Evolutionary conservation across 2,888 invertebrate genomes (phyloP).

Genomic region (Eristalis intricaria): DNA sequence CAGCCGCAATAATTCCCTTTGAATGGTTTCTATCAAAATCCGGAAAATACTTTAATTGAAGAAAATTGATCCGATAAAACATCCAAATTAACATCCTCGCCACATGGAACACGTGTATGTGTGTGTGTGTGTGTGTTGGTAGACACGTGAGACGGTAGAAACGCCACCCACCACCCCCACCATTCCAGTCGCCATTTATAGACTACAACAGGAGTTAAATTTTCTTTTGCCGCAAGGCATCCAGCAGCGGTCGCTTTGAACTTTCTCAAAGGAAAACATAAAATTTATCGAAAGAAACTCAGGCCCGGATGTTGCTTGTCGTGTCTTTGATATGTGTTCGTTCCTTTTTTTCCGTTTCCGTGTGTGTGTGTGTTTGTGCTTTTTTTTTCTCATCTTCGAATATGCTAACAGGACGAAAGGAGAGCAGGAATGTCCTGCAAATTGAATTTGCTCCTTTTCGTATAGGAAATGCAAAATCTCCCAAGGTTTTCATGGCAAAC

Average conservation of each 20-base stretch:
- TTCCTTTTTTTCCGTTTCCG: not conserved
- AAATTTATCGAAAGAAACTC: conserved; percentile 4
- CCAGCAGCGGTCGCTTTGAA: conserved; percentile 29
- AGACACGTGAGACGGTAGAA: not conserved
- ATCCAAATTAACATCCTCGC: conserved; percentile 44
- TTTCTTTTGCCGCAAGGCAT: not conserved
- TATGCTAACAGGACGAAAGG: not conserved
- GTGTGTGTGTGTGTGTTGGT: not conserved
- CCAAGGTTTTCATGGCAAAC: conserved; percentile 7
- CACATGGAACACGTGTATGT: not conserved
- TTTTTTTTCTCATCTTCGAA: not conserved
- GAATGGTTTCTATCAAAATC: conserved; percentile 40
- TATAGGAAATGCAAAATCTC: conserved; percentile 18
- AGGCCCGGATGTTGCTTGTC: conserved; percentile 5
- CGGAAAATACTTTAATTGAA: conserved; percentile 34
- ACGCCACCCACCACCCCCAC: not conserved
- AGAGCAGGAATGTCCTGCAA: conserved; percentile 13
- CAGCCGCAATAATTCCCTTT: conserved; percentile 21
- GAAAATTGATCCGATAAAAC: conserved; percentile 50
- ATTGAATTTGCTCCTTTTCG: conserved; percentile 8
- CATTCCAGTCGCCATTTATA: not conserved
- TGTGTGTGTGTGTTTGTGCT: no score
- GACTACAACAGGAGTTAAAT: conserved; percentile 10
- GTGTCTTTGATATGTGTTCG: conserved; percentile 15
- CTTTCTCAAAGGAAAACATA: conserved; percentile 4